Conservation (phyloP, 2,888 invertebrate species). For the Cryptocephalus primarius region DNA sequence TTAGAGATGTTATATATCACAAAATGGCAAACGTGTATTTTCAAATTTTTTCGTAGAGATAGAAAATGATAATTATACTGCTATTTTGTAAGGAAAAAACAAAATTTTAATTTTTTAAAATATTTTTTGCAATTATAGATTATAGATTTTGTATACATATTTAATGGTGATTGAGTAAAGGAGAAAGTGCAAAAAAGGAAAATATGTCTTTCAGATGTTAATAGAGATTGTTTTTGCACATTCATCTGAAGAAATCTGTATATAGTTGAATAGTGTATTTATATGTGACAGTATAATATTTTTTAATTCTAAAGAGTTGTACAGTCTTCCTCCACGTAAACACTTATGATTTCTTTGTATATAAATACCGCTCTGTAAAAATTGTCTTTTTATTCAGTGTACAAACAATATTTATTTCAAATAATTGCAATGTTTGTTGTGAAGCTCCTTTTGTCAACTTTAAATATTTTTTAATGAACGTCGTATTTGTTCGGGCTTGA, state of each 20-base stretch:
- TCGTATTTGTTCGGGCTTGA: too few species aligned
- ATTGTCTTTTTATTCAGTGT: conserved; percentile 5
- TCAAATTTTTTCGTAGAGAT: conserved; percentile 2
- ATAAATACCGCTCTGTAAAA: conserved; percentile 4
- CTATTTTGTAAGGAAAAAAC: conserved; percentile 15
- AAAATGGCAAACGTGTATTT: conserved; percentile 3
- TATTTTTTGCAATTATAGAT: conserved; percentile 24
- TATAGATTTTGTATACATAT: conserved; percentile 19
- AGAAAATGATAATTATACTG: conserved; percentile 14
- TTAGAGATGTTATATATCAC: conserved; percentile 6
- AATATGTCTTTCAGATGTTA: neutral
- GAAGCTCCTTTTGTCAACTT: neutral
- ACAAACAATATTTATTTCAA: neutral
- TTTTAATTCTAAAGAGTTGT: conserved; percentile 11
- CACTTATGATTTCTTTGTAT: conserved; percentile 5
- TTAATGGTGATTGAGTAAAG: conserved; percentile 7
- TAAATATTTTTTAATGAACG: neutral
- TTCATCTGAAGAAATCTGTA: neutral
- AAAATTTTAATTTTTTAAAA: conserved; percentile 24
- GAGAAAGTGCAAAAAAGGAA: neutral
- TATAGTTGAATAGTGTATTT: conserved; percentile 7
- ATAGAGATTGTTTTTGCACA: conserved; percentile 4
- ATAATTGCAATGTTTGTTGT: neutral
- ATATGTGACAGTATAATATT: conserved; percentile 11
- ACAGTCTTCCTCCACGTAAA: conserved; percentile 13